A percentile compares a stretch with the other conserved stretches of the same genome.
phyloP scores from a whole-genome alignment of 1,140 invertebrate genomes.

The Drosophila serrata region DNA sequence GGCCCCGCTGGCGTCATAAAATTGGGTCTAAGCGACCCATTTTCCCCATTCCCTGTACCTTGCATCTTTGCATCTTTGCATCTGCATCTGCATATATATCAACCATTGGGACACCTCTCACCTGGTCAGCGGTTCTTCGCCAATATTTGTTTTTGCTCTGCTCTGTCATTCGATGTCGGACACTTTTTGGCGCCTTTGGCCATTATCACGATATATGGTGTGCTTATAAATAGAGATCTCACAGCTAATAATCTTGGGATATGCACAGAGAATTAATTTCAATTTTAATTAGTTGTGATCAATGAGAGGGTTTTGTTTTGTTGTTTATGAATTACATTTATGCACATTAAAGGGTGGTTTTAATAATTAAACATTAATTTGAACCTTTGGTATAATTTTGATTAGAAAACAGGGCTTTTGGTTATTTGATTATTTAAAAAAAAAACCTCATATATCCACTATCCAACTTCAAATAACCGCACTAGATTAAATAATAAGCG shows the following conservation, averaged over 20 bases:
- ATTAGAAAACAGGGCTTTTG: not conserved
- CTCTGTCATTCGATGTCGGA: constrained; percentile 50
- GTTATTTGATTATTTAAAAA: not conserved
- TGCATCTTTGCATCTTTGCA: no score
- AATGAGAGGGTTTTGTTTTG: not conserved
- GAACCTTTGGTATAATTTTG: not conserved
- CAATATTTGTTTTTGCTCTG: constrained; percentile 54
- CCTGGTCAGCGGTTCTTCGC: constrained; percentile 49
- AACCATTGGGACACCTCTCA: constrained; percentile 37
- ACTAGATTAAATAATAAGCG: constrained; percentile 8
- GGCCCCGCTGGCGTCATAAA: constrained; percentile 67
- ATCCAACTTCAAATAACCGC: no score
- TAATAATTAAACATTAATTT: not conserved
- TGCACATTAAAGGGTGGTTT: not conserved
- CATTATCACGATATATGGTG: constrained; percentile 13
- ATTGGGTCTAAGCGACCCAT: not conserved
- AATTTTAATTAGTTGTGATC: not conserved
- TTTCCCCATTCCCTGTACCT: not conserved
- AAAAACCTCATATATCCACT: no score
- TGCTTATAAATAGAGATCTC: constrained; percentile 41
- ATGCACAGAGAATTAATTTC: constrained; percentile 10
- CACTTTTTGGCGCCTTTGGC: constrained; percentile 45
- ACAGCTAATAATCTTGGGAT: constrained; percentile 4
- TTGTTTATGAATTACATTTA: not conserved
- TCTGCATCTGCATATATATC: constrained; percentile 15